A percentile compares a stretch with the other conserved stretches of the same genome.
phyloP scores from a whole-genome alignment of 2,113 vertebrate species.

The Anolis sagrei region DNA sequence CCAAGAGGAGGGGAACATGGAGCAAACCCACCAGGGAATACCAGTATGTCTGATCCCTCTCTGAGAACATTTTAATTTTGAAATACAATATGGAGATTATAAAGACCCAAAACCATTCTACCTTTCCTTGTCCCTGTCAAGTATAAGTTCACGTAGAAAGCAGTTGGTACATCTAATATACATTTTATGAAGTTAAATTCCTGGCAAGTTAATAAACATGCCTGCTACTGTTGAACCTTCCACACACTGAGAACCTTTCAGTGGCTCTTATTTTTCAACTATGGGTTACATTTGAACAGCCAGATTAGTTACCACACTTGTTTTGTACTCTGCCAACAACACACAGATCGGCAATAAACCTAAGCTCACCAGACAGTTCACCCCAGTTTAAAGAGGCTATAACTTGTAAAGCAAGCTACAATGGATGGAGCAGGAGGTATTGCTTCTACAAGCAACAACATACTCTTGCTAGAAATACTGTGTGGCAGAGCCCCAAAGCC shows the following conservation, averaged over 20 bases:
- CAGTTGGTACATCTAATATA: not conserved
- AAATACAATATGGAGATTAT: not conserved
- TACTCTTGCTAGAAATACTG: conserved; percentile 2
- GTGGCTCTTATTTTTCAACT: not conserved
- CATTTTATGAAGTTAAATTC: not conserved
- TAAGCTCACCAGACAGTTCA: conserved; percentile 33
- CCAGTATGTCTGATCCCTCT: not conserved
- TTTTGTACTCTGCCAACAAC: conserved; percentile 8
- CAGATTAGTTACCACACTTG: not conserved
- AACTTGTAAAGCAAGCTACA: not conserved
- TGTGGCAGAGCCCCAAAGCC: not conserved
- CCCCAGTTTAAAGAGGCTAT: conserved; percentile 12
- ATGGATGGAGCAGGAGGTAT: not conserved
- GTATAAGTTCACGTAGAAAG: no score
- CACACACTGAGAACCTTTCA: not conserved
- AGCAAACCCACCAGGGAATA: not conserved
- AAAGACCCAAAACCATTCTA: not conserved
- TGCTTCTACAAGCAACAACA: conserved; percentile 27
- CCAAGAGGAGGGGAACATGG: not conserved
- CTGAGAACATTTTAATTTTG: conserved; percentile 20
- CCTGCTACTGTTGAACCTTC: not conserved
- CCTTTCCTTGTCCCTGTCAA: not conserved
- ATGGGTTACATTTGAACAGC: not conserved
- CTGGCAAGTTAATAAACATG: not conserved
- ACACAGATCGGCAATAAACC: not conserved